Base-by-base conservation (phyloP, 53 echinoderm and acorn worm species). In the Hippasteria phrygiana region DNA sequence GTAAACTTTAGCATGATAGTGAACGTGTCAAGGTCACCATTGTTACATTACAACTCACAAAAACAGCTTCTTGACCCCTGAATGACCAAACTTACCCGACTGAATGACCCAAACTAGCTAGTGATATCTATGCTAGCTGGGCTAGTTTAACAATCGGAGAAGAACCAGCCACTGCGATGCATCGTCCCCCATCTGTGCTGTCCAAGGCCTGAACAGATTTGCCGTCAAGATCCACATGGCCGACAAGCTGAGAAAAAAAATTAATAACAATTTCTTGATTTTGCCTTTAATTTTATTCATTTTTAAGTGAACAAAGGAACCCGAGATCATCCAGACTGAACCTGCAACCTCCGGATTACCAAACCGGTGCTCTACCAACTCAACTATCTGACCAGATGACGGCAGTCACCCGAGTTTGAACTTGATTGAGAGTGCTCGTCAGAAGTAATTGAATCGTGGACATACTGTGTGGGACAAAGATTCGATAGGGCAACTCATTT, bases 191-290 rank as follows among this genome's bases (percentile, higher is more conserved):
- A 62, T 98, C 83, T n/a, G 96, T 96, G 88, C 98, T 98, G 79
- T 98, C 98, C 31, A 98, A 80, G 10, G 98, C 98, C 33, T 98
- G 98, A 1, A 98, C 92, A 14, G 98, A 47, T 70, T 98, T 98
- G 28, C 78, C 92, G 26, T 74, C 84, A 50, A 91, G 37, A 38
- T 90, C 79, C 12, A 98, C 91, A 24, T 71, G 62, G 16, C 94
- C 98, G 62, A 98, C 33, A 66, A 96, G 63, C 98, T 98, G 55
- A 48, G n/a, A 27, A 39, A 78, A 73, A 74, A 37, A 81, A 39
- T 0, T 13, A 43, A 83, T 7, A 80, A 56, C 18, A 82, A 43
- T 55, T 42, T 22, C 4, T 16, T 38, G 39, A 3, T 13, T 38
- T 26, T 11, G 17, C 24, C 48, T 2, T 32, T 22, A 14, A 5